phyloP scores from a whole-genome alignment of 2,888 invertebrate species.

The Pocota personata region DNA sequence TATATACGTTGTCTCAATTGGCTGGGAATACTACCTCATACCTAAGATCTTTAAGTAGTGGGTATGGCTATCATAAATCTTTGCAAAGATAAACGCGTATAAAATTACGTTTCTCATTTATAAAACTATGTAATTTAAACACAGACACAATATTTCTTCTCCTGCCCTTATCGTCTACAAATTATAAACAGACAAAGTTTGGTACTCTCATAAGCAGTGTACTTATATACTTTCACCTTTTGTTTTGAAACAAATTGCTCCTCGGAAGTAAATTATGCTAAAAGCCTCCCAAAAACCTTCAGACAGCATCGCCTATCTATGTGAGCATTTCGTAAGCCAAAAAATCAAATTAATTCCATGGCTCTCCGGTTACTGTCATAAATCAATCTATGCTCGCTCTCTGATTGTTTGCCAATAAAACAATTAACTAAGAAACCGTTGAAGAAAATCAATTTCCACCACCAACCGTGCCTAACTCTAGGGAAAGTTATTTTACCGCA shows the following conservation, averaged over 20 bases:
- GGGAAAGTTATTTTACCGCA: constrained; percentile 46
- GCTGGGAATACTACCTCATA: no score
- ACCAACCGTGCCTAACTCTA: not conserved
- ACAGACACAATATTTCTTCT: no score
- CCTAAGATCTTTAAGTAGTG: no score
- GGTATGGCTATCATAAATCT: no score
- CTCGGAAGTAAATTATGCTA: not conserved
- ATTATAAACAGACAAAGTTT: no score
- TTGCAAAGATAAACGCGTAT: no score
- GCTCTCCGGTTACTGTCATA: constrained; percentile 24
- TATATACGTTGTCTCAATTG: no score
- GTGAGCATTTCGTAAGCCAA: not conserved
- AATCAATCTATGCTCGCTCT: constrained; percentile 12
- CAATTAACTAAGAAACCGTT: constrained; percentile 8
- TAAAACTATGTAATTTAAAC: no score
- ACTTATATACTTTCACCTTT: not conserved
- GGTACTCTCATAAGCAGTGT: no score
- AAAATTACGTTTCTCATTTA: no score
- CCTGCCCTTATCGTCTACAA: no score
- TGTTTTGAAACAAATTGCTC: not conserved
- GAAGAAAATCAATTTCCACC: constrained; percentile 23
- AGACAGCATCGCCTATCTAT: not conserved
- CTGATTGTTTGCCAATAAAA: constrained; percentile 38
- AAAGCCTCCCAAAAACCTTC: not conserved
- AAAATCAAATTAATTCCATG: constrained; percentile 8